Evolutionary conservation across 2,113 vertebrate genomes (phyloP).

Genomic region (Cettia cetti): DNA sequence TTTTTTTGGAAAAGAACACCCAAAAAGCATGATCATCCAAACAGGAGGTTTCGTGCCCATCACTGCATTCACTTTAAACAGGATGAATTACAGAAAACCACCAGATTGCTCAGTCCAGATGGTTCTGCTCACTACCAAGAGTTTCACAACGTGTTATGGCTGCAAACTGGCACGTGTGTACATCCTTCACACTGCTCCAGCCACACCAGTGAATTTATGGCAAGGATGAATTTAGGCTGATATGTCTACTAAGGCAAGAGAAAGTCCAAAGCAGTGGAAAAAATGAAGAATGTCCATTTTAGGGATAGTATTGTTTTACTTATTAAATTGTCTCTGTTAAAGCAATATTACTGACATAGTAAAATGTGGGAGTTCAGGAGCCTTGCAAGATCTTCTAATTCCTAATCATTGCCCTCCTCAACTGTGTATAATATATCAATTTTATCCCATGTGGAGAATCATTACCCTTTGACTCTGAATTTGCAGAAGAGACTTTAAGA

Average conservation of each 20-base stretch:
- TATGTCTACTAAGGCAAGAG: background rate
- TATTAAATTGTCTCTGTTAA: conserved; percentile 30
- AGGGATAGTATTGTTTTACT: background rate
- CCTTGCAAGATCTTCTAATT: background rate
- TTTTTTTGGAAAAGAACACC: background rate
- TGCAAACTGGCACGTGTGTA: background rate
- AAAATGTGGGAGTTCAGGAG: background rate
- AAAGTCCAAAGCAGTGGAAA: background rate
- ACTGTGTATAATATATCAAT: background rate
- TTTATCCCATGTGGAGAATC: background rate
- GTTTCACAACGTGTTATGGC: background rate
- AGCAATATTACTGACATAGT: background rate
- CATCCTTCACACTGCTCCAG: background rate
- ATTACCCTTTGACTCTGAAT: conserved; percentile 22
- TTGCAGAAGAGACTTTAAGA: background rate
- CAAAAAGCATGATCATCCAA: background rate
- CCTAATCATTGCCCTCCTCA: background rate
- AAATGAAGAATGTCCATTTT: background rate
- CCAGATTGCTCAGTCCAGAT: background rate
- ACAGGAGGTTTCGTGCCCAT: background rate
- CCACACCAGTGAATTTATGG: background rate
- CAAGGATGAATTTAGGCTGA: background rate
- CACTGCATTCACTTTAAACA: background rate
- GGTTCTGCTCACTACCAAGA: background rate
- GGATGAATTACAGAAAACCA: background rate